These are phyloP conservation scores for Marmota monax DNA, from an alignment of 2,113 vertebrate species.

Conservation along the genomic window DNA sequence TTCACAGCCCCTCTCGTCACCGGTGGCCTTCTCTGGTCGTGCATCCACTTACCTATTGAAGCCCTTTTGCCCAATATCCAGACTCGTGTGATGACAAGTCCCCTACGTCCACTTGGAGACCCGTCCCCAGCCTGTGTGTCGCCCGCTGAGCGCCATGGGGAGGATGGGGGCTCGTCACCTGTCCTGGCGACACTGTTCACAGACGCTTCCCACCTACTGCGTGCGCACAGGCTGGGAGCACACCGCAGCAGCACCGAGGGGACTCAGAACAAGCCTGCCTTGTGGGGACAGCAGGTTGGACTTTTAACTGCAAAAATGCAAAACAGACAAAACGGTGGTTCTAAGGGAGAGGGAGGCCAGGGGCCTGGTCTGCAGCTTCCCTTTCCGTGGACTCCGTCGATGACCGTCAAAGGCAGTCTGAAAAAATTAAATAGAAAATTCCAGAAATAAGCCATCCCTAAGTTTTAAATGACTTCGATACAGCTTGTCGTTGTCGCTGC, in stretches of 20 bases:
- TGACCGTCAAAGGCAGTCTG: neutral
- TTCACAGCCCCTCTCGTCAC: neutral
- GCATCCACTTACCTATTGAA: conserved; percentile 47
- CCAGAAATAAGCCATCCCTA: neutral
- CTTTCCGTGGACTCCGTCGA: neutral
- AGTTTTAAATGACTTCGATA: neutral
- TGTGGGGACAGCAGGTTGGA: too few species aligned
- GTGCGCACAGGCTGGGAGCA: fast-evolving
- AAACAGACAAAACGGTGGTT: neutral
- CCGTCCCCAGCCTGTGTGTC: neutral
- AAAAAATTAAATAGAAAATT: neutral
- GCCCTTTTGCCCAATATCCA: neutral
- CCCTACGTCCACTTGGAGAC: conserved; percentile 44
- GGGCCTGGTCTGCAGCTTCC: neutral
- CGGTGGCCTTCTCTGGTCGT: neutral
- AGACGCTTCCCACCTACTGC: fast-evolving
- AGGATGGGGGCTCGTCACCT: neutral
- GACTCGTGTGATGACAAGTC: neutral
- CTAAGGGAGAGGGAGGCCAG: neutral
- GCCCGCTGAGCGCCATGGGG: fast-evolving
- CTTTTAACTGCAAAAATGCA: neutral
- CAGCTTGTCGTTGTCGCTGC: neutral
- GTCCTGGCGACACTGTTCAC: neutral
- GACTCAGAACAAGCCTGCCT: fast-evolving
- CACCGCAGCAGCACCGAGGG: fast-evolving